These are phyloP conservation scores for Dendropsophus ebraccatus DNA, from an alignment of 2,113 vertebrate species.

Conservation along the genomic window DNA sequence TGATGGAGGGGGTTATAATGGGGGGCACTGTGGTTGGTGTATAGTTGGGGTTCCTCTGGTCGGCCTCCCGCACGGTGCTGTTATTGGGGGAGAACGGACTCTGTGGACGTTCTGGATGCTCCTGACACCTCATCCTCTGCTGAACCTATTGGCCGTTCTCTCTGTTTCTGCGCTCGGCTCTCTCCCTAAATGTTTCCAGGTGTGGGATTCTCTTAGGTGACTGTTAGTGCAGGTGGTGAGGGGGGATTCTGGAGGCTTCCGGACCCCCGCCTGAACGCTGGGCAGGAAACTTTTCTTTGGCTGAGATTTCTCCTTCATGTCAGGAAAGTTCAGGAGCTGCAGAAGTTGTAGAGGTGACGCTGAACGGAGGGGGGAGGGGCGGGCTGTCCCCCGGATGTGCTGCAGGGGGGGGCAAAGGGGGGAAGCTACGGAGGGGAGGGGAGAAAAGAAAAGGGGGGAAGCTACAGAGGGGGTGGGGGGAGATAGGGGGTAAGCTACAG, in stretches of 20 bases:
- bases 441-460: too few species aligned
- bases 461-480: too few species aligned
- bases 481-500: too few species aligned
- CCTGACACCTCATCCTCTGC: background rate
- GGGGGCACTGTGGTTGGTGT: too few species aligned
- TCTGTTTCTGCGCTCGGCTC: background rate
- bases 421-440: too few species aligned
- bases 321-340: background rate
- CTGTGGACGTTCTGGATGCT: background rate
- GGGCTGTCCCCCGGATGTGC: too few species aligned
- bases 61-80: too few species aligned
- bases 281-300: background rate
- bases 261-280: background rate
- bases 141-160: background rate
- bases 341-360: background rate
- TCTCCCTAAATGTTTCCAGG: slow-evolving; percentile 31
- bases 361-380: background rate
- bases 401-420: too few species aligned
- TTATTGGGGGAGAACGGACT: background rate
- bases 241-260: background rate
- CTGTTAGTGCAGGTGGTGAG: slow-evolving; percentile 31
- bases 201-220: background rate
- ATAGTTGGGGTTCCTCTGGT: too few species aligned
- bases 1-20: too few species aligned
- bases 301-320: background rate